phyloP scores from a whole-genome alignment of 2,888 invertebrate species.

The Pemphredon lugubris region DNA sequence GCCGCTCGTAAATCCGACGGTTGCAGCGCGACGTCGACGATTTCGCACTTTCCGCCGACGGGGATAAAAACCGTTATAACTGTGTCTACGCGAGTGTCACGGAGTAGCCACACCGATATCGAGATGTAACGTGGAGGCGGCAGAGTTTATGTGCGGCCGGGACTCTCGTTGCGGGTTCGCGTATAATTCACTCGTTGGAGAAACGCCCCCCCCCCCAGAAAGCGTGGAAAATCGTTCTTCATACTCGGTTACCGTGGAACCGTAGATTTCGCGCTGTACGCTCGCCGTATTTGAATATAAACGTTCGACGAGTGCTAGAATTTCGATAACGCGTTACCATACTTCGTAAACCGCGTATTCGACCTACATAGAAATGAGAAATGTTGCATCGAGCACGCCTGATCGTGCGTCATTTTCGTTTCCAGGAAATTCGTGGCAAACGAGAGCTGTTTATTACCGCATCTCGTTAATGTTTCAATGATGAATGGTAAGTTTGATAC shows the following conservation, averaged over 20 bases:
- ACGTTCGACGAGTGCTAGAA: conserved; percentile 3
- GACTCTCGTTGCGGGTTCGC: conserved; percentile 35
- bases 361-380: conserved; percentile 1
- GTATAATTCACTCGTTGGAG: conserved; percentile 42
- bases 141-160: conserved; percentile 33
- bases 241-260: conserved; percentile 12
- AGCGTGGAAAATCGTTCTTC: conserved; percentile 38
- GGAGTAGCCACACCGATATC: conserved; percentile 23
- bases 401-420: neutral
- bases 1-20: conserved; percentile 52
- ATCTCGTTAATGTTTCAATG: too few species aligned
- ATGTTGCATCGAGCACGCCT: neutral
- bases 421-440: neutral
- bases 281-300: neutral
- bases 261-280: neutral
- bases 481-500: too few species aligned
- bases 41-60: conserved; percentile 49
- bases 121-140: conserved; percentile 22
- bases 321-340: neutral
- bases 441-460: too few species aligned
- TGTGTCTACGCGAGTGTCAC: conserved; percentile 17
- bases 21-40: conserved; percentile 43
- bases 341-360: neutral
- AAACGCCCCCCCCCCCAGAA: conserved; percentile 19
- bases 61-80: conserved; percentile 41